Percentiles rank a stretch among this genome's conserved stretches.
Conservation (phyloP, 2,888 invertebrate genomes). For the Anthophora plumipes region DNA sequence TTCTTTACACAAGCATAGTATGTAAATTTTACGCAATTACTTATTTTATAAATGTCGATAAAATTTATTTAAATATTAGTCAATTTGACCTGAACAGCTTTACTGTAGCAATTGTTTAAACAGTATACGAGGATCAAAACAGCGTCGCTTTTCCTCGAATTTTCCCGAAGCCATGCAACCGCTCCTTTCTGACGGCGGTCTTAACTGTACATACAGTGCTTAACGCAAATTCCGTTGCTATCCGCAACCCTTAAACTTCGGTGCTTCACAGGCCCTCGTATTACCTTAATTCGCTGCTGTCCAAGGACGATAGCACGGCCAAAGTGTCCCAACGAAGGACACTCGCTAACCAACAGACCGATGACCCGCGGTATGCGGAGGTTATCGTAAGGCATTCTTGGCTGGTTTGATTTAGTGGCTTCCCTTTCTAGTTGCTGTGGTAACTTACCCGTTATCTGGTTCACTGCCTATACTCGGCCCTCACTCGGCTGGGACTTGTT, state of each 20-base stretch:
- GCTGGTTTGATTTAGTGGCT: constrained; percentile 67
- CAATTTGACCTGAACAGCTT: no score
- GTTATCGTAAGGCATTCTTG: constrained; percentile 75
- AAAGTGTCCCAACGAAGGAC: constrained; percentile 24
- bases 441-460: constrained; percentile 52
- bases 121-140: no score
- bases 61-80: no score
- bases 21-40: no score
- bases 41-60: no score
- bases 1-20: no score
- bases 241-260: constrained; percentile 32
- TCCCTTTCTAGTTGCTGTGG: constrained; percentile 39
- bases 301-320: constrained; percentile 11
- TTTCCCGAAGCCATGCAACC: not conserved
- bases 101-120: no score
- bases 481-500: constrained; percentile 37
- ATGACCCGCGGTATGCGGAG: constrained; percentile 68
- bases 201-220: not conserved
- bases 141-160: not conserved
- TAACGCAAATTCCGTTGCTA: constrained; percentile 25
- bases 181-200: not conserved
- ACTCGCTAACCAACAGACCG: constrained; percentile 45
- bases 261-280: constrained; percentile 1
- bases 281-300: constrained; percentile 47
- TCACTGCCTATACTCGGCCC: constrained; percentile 12